Percentiles rank a stretch among this genome's conserved stretches.
Evolutionary conservation across 2,888 invertebrate species (phyloP).

Genomic region (Chymomyza fuscimana): DNA sequence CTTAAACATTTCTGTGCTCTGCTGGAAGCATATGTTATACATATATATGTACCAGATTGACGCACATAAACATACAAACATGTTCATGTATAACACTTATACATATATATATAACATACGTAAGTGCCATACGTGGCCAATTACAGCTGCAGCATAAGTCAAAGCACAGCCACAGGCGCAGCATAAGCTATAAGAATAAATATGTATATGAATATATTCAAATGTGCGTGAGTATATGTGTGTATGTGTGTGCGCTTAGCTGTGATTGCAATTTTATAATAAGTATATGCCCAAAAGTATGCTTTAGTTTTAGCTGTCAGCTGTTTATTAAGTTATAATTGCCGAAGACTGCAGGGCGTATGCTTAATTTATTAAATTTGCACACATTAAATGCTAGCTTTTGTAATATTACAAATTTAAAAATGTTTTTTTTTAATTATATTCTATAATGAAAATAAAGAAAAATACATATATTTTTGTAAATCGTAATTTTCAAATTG

Average conservation of each 20-base stretch:
- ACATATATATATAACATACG: not conserved
- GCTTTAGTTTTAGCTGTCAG: constrained; percentile 22
- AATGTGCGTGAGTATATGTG: not conserved
- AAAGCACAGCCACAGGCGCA: constrained; percentile 54
- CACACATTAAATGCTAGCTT: not conserved
- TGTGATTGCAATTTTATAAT: constrained; percentile 15
- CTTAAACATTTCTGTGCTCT: not conserved
- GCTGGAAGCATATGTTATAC: not conserved
- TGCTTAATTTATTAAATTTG: constrained; percentile 15
- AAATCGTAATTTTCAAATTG: no score
- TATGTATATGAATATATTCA: constrained; percentile 43
- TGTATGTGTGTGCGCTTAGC: constrained; percentile 22
- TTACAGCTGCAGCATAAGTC: constrained; percentile 48
- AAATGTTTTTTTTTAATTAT: not conserved
- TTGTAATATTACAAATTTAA: not conserved
- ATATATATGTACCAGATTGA: not conserved
- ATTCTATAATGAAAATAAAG: no score
- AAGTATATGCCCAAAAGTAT: constrained; percentile 43
- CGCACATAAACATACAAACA: constrained; percentile 11
- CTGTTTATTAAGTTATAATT: constrained; percentile 12
- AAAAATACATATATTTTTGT: no score
- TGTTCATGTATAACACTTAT: no score
- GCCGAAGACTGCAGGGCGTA: not conserved
- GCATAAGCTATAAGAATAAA: constrained; percentile 56
- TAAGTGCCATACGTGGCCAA: constrained; percentile 21